Conservation (phyloP, 2,888 invertebrate genomes). For the Trachelus stipa region DNA sequence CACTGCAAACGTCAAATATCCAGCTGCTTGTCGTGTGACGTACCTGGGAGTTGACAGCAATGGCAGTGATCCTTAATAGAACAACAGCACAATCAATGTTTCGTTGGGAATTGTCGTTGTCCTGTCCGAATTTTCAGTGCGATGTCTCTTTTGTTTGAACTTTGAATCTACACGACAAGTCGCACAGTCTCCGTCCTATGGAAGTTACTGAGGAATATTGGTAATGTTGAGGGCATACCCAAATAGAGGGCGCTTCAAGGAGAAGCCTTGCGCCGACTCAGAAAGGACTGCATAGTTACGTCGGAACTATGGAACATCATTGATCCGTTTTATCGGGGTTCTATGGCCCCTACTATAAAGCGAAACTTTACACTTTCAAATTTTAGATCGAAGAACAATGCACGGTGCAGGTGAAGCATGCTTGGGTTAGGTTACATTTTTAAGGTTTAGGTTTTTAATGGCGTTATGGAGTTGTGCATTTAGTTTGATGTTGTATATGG, state of each 20-base stretch:
- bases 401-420: not conserved
- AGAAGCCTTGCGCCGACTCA: constrained; percentile 44
- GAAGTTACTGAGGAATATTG: not conserved
- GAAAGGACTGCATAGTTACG: constrained; percentile 35
- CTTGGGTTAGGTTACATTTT: too few species aligned
- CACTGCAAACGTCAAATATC: not conserved
- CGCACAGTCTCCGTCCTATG: not conserved
- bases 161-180: not conserved
- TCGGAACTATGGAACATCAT: constrained; percentile 30
- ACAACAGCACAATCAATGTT: not conserved
- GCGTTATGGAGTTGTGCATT: not conserved
- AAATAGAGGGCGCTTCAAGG: constrained; percentile 40
- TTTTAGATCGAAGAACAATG: not conserved
- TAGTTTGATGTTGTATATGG: not conserved
- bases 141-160: not conserved
- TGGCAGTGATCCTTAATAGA: not conserved
- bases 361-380: not conserved
- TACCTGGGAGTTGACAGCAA: not conserved
- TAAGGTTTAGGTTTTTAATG: not conserved
- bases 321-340: constrained; percentile 34
- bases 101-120: not conserved
- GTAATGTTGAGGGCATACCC: constrained; percentile 1
- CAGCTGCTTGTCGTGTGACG: not conserved
- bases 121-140: not conserved
- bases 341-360: constrained; percentile 17